These are phyloP conservation scores for Corvus moneduloides DNA, from an alignment of 2,113 vertebrate species.

Conservation along the genomic window DNA sequence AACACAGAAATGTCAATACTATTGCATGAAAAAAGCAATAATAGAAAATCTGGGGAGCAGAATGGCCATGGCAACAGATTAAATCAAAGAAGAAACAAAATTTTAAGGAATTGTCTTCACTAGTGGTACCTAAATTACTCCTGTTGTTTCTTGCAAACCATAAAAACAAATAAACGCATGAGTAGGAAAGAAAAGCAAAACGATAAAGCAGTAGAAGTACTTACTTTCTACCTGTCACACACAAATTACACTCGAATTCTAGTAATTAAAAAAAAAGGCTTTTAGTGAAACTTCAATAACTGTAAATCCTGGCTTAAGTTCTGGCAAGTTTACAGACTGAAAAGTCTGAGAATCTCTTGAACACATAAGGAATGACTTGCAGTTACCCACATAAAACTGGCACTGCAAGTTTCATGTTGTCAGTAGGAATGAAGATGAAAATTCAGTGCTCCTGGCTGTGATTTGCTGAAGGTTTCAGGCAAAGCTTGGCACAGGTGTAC, in stretches of 20 bases:
- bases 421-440: neutral
- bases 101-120: neutral
- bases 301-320: neutral
- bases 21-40: neutral
- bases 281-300: neutral
- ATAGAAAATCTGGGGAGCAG: neutral
- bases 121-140: neutral
- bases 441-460: neutral
- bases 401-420: neutral
- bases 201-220: neutral
- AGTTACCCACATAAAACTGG: neutral
- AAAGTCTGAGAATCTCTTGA: neutral
- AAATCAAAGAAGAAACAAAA: neutral
- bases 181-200: neutral
- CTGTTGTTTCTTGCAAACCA: neutral
- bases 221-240: neutral
- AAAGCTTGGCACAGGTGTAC: neutral
- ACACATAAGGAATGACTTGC: neutral
- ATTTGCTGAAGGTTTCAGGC: neutral
- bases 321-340: neutral
- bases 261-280: neutral
- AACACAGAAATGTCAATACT: neutral
- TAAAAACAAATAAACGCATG: neutral
- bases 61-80: neutral
- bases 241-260: neutral